Evolutionary conservation across 2,797 vertebrate genomes (phyloP).

Genomic region (Lithobates pipiens): DNA sequence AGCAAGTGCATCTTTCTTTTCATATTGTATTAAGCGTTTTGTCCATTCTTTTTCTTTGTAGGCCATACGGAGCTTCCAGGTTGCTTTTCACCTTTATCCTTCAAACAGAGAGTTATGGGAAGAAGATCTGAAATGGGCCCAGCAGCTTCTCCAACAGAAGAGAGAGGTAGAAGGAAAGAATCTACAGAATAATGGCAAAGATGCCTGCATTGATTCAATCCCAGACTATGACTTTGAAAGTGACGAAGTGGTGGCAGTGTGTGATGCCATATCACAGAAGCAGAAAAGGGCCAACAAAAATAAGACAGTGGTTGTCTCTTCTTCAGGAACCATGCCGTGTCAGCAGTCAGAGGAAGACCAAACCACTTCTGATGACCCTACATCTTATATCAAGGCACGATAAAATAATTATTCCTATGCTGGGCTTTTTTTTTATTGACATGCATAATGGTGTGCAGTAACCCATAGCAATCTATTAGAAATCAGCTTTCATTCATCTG

Average conservation of each 20-base stretch:
- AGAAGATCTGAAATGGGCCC: slow-evolving; percentile 92
- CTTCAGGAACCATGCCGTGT: slow-evolving; percentile 78
- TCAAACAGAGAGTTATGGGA: slow-evolving; percentile 87
- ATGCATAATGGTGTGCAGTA: neutral
- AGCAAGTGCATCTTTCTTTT: no score
- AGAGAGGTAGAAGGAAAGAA: slow-evolving; percentile 72
- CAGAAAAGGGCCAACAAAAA: slow-evolving; percentile 79
- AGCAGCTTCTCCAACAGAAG: slow-evolving; percentile 81
- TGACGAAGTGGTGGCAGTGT: slow-evolving; percentile 92
- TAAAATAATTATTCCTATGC: slow-evolving; percentile 58
- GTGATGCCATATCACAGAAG: slow-evolving; percentile 88
- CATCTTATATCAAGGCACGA: slow-evolving; percentile 86
- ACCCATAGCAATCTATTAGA: neutral
- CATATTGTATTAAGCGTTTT: no score
- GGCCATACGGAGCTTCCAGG: slow-evolving; percentile 85
- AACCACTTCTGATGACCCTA: slow-evolving; percentile 70
- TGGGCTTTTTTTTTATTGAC: neutral
- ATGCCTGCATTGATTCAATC: slow-evolving; percentile 74
- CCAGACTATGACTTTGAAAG: slow-evolving; percentile 97
- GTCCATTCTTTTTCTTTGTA: slow-evolving; percentile 51
- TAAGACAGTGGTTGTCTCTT: slow-evolving; percentile 79
- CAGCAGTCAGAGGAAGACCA: slow-evolving; percentile 64
- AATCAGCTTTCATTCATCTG: neutral
- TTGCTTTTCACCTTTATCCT: slow-evolving; percentile 89
- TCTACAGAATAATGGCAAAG: slow-evolving; percentile 71